Evolutionary conservation across 2,888 invertebrate genomes (phyloP).

Genomic region (Nysson spinosus): DNA sequence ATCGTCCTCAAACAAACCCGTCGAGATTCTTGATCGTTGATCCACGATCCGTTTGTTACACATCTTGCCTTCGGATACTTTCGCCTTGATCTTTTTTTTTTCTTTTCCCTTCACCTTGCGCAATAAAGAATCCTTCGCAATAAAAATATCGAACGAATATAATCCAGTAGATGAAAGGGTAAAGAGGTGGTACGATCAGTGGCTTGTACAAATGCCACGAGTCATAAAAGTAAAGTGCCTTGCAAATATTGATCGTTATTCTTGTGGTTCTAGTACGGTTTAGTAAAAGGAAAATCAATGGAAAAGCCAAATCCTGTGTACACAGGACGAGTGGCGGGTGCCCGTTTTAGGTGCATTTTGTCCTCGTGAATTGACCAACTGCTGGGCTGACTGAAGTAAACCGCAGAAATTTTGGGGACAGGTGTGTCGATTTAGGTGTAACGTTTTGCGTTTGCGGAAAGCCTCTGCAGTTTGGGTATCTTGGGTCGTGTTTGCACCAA

Average conservation of each 20-base stretch:
- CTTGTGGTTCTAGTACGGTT: conserved; percentile 40
- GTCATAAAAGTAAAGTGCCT: conserved; percentile 62
- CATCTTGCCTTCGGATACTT: conserved; percentile 44
- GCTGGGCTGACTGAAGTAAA: conserved; percentile 28
- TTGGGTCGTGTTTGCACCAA: conserved; percentile 16
- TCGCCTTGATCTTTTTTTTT: conserved; percentile 19
- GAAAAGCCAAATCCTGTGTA: conserved; percentile 59
- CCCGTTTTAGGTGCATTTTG: conserved; percentile 28
- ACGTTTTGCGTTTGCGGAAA: conserved; percentile 36
- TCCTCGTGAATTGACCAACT: conserved; percentile 6
- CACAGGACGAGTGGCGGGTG: conserved; percentile 28
- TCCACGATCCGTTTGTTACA: conserved; percentile 65
- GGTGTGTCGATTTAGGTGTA: conserved; percentile 43
- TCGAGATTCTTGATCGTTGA: conserved; percentile 61
- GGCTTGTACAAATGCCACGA: conserved; percentile 49
- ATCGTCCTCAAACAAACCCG: conserved; percentile 67
- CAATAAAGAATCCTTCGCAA: conserved; percentile 25
- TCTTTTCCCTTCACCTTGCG: conserved; percentile 16
- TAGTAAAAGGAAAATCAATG: conserved; percentile 19
- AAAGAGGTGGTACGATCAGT: conserved; percentile 42
- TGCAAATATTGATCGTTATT: conserved; percentile 65
- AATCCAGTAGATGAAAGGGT: conserved; percentile 63
- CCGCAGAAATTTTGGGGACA: conserved; percentile 45
- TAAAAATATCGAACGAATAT: conserved; percentile 57
- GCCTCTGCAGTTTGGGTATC: conserved; percentile 9